phyloP scores from a whole-genome alignment of 2,797 vertebrate species.

The Cryptoprocta ferox region DNA sequence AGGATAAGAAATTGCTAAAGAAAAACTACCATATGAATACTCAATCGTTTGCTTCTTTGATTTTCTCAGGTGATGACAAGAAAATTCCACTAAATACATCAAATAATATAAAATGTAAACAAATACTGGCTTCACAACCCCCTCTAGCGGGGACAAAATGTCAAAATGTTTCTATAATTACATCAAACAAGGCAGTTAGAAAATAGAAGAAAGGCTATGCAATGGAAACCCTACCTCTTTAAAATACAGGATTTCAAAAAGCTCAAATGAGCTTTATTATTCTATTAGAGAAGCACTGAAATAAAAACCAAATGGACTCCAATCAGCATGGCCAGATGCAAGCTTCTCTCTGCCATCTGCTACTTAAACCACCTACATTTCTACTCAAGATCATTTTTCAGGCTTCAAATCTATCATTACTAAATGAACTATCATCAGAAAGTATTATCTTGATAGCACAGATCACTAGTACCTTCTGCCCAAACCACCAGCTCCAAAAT shows the following conservation, averaged over 20 bases:
- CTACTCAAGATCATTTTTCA: not conserved
- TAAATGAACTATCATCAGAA: not conserved
- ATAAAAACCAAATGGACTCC: not conserved
- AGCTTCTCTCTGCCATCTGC: not conserved
- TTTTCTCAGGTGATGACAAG: constrained; percentile 5
- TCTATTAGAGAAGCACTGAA: not conserved
- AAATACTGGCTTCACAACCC: constrained; percentile 59
- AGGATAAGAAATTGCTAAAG: not conserved
- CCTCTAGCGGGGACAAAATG: constrained; percentile 72
- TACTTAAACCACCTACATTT: not conserved
- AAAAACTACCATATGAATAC: not conserved
- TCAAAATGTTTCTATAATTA: not conserved
- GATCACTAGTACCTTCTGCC: not conserved
- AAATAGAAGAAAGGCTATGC: not conserved
- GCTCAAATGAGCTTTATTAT: not conserved
- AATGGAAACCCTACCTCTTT: not conserved
- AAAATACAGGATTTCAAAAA: not conserved
- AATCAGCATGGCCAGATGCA: not conserved
- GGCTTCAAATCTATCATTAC: not conserved
- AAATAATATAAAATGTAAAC: constrained; percentile 47
- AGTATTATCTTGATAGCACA: not conserved
- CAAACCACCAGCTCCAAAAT: constrained; percentile 35
- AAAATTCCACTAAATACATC: constrained; percentile 1
- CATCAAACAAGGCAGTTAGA: not conserved
- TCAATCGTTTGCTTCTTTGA: constrained; percentile 49